Conservation (phyloP, 2,888 invertebrate genomes). For the Cheilosia urbana region DNA sequence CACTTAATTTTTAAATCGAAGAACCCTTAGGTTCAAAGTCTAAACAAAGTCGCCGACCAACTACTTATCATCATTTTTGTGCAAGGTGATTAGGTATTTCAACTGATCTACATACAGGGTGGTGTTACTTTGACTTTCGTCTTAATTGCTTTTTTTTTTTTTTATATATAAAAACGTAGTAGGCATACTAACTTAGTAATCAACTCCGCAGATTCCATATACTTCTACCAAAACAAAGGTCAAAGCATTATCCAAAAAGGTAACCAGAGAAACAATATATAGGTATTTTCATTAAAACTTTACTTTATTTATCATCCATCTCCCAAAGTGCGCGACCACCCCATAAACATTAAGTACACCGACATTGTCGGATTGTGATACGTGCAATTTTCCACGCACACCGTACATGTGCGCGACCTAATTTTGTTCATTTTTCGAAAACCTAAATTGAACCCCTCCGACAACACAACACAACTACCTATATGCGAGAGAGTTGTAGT, state of each 20-base stretch:
- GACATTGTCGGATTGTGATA: not conserved
- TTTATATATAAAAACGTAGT: no score
- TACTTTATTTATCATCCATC: conserved; percentile 4
- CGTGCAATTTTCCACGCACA: conserved; percentile 10
- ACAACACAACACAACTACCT: not conserved
- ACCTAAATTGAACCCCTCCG: conserved; percentile 19
- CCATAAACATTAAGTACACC: conserved; percentile 1
- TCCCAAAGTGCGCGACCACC: not conserved
- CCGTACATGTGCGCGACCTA: not conserved
- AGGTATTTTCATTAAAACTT: not conserved
- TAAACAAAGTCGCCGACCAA: no score
- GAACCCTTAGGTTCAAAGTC: no score
- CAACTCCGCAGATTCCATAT: not conserved
- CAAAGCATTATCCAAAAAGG: not conserved
- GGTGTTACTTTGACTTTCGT: no score
- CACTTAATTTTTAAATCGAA: no score
- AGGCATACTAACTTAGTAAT: not conserved
- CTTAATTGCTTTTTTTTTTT: no score
- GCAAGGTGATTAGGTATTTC: no score
- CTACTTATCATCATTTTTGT: no score
- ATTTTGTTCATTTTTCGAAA: conserved; percentile 23
- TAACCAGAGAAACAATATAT: not conserved
- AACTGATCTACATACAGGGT: no score
- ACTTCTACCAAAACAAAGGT: not conserved
- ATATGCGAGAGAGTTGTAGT: not conserved